Base-by-base conservation (phyloP, 2,888 invertebrate genomes). In the Callinectes sapidus region DNA sequence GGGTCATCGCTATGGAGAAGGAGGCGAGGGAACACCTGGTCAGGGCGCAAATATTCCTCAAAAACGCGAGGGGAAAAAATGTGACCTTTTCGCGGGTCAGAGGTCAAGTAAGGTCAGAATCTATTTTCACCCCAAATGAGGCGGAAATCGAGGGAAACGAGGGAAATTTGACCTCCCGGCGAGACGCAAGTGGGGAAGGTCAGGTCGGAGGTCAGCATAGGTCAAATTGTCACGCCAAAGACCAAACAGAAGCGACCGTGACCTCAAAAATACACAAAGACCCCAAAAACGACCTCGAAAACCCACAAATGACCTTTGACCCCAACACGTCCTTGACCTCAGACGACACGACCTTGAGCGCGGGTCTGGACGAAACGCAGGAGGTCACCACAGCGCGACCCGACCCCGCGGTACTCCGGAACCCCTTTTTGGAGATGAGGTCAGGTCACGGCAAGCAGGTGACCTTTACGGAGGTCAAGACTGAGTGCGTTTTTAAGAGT, bases 21-120 rank as follows among this genome's bases (percentile, higher is more conserved):
- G 95, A 95, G 71, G 92, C 92, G 6, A 90, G 92, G 6, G 89
- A 94, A 81, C 94, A 94, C 55, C 71, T 94, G 54, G 90, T 92
- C 5, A 95, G 96, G 92, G 96, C 96, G 0, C 96, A 96, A 91
- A 95, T 96, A 32, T 96, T 96, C 94, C 95, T 96, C 55, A 95
- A 95, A 94, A 95, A 95, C 86, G 95, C 95, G 90, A 28, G 48
- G 10, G 8, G 8, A 0, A 48, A 10, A 10, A 48, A 48, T n/a
- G n/a, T n/a, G n/a, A n/a, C n/a, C n/a, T n/a, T n/a, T n/a, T n/a
- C n/a, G n/a, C n/a, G n/a, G n/a, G n/a, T n/a, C n/a, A n/a, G n/a
- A n/a, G n/a, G n/a, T n/a, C n/a, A n/a, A n/a, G n/a, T n/a, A n/a
- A n/a, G n/a, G n/a, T n/a, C n/a, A n/a, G n/a, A n/a, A n/a, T n/a